Conservation (phyloP, 1,140 invertebrate genomes). For the Hylaeus anthracinus region DNA sequence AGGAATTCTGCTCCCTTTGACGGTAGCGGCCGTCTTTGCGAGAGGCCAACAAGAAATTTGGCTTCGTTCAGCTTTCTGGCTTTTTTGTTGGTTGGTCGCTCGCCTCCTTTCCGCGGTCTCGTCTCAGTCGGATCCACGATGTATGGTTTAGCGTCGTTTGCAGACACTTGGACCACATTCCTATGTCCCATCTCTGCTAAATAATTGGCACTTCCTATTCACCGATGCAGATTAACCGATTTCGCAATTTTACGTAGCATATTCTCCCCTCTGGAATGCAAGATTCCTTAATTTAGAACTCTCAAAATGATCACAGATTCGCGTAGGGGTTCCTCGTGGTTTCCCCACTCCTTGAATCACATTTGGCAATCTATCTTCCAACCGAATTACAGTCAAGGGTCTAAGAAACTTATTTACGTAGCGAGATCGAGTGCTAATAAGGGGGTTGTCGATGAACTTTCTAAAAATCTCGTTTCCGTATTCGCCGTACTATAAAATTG, state of each 20-base stretch:
- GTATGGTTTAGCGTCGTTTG: constrained; percentile 13
- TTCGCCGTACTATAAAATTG: constrained; percentile 14
- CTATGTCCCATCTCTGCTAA: too few species aligned
- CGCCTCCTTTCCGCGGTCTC: constrained; percentile 10
- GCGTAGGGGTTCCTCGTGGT: background rate
- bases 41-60: constrained; percentile 58
- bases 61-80: constrained; percentile 12
- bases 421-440: background rate
- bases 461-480: background rate
- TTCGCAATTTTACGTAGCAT: constrained; percentile 2
- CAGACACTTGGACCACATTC: constrained; percentile 22
- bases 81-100: constrained; percentile 39
- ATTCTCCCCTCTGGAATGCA: background rate
- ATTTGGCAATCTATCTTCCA: background rate
- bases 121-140: too few species aligned
- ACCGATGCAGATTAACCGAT: constrained; percentile 24
- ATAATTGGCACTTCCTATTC: background rate
- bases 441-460: background rate
- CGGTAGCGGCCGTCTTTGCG: constrained; percentile 40
- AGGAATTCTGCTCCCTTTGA: constrained; percentile 68
- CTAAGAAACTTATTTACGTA: constrained; percentile 6
- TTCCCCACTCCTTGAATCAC: constrained; percentile 9
- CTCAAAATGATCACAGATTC: background rate
- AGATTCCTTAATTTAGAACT: constrained; percentile 1
- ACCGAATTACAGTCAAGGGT: too few species aligned